Evolutionary conservation across 1,140 invertebrate species (phyloP).

Genomic region (Mycetomoellerius zeteki): DNA sequence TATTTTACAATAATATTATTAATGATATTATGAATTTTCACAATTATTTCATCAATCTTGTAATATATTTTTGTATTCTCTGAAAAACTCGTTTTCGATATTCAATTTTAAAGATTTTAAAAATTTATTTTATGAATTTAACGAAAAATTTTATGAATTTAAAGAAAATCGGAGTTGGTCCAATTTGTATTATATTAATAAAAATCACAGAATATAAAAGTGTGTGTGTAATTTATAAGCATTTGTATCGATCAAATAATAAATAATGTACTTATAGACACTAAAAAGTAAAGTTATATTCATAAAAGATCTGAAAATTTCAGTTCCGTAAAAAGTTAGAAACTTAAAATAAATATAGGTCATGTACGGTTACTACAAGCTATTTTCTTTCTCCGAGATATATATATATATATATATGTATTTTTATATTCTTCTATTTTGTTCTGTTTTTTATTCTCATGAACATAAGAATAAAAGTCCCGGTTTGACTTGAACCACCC

Average conservation of each 20-base stretch:
- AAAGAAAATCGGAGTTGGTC: neutral
- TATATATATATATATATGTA: too few species aligned
- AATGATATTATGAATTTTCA: neutral
- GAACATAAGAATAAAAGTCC: too few species aligned
- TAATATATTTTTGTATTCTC: neutral
- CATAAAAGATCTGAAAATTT: neutral
- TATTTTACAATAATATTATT: neutral
- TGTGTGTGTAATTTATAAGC: neutral
- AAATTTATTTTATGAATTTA: neutral
- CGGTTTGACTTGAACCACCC: too few species aligned
- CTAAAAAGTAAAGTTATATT: neutral
- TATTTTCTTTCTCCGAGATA: neutral
- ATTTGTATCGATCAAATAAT: slow-evolving; percentile 2
- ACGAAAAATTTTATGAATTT: neutral
- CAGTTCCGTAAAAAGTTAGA: slow-evolving; percentile 4
- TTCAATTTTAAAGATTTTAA: neutral
- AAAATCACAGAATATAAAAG: neutral
- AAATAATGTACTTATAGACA: neutral
- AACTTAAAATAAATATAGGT: slow-evolving; percentile 20
- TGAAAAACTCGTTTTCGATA: neutral
- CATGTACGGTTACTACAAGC: neutral
- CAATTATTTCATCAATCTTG: neutral
- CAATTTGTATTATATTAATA: neutral
- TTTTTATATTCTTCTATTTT: too few species aligned
- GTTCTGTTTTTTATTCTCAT: too few species aligned